Percentiles rank a stretch among this genome's conserved stretches.
Evolutionary conservation across 2,113 vertebrate species (phyloP).

Genomic region (Thalassoma bifasciatum): DNA sequence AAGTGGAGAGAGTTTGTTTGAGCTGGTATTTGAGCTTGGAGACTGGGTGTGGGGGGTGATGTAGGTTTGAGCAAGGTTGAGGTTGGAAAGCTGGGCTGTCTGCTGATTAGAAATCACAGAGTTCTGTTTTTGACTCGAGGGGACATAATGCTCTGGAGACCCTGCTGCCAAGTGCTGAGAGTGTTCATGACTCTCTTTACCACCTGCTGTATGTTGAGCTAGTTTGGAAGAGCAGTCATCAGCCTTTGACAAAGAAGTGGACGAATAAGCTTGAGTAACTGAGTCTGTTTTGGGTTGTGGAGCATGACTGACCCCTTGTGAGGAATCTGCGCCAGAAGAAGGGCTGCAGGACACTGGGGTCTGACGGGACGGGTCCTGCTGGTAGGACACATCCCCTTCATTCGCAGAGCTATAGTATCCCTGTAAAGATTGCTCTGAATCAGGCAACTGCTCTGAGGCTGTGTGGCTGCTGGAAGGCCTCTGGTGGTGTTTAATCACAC

Average conservation of each 20-base stretch:
- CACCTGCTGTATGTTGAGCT: constrained; percentile 83
- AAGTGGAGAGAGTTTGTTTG: constrained; percentile 91
- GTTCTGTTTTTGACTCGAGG: constrained; percentile 91
- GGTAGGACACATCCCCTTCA: constrained; percentile 88
- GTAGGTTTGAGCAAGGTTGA: constrained; percentile 92
- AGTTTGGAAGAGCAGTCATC: constrained; percentile 90
- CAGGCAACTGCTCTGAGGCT: constrained; percentile 90
- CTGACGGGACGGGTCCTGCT: constrained; percentile 90
- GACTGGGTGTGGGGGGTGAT: constrained; percentile 89
- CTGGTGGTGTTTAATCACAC: constrained; percentile 99
- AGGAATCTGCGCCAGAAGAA: constrained; percentile 82
- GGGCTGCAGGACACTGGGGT: constrained; percentile 90
- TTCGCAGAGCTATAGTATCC: constrained; percentile 86
- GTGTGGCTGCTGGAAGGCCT: constrained; percentile 96
- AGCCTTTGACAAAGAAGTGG: constrained; percentile 85
- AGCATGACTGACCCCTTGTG: constrained; percentile 89
- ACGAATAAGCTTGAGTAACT: constrained; percentile 87
- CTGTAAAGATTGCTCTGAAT: constrained; percentile 93
- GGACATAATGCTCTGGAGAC: constrained; percentile 91
- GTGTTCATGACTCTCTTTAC: constrained; percentile 85
- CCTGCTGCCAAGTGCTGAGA: constrained; percentile 85
- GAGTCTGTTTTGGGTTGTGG: constrained; percentile 87
- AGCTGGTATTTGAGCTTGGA: constrained; percentile 88
- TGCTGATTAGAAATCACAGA: constrained; percentile 95
- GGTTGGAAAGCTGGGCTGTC: constrained; percentile 89